phyloP scores from a whole-genome alignment of 2,888 invertebrate species.

The Diploptera punctata region DNA sequence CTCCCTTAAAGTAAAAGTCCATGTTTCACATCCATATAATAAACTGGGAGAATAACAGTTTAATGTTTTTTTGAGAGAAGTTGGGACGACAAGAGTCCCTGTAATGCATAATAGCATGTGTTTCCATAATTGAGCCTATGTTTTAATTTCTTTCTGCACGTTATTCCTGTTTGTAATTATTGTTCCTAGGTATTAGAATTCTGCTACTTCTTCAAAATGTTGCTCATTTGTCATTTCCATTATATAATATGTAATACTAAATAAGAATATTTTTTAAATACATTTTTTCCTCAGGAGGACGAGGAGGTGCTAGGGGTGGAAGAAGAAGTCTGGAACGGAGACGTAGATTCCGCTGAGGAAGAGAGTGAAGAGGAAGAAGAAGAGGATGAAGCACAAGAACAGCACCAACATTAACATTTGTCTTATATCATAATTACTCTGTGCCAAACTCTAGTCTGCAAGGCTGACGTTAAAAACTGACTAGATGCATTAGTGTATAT shows the following conservation, averaged over 20 bases:
- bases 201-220: no score
- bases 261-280: neutral
- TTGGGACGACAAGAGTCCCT: no score
- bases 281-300: constrained; percentile 38
- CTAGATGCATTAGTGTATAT: neutral
- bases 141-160: neutral
- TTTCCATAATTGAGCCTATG: no score
- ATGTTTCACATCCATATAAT: no score
- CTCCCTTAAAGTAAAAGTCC: no score
- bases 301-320: constrained; percentile 44
- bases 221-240: no score
- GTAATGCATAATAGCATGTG: no score
- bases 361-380: constrained; percentile 50
- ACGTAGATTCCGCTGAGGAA: constrained; percentile 44
- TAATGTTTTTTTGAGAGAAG: no score
- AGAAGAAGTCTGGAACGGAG: constrained; percentile 42
- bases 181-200: no score
- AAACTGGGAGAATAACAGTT: no score
- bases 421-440: neutral
- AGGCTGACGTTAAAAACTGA: neutral
- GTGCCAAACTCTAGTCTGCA: neutral
- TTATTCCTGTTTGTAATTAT: no score
- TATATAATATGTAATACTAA: no score
- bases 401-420: constrained; percentile 11
- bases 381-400: constrained; percentile 39